phyloP scores from a whole-genome alignment of 1,140 invertebrate genomes.

The Micrasema minimum region DNA sequence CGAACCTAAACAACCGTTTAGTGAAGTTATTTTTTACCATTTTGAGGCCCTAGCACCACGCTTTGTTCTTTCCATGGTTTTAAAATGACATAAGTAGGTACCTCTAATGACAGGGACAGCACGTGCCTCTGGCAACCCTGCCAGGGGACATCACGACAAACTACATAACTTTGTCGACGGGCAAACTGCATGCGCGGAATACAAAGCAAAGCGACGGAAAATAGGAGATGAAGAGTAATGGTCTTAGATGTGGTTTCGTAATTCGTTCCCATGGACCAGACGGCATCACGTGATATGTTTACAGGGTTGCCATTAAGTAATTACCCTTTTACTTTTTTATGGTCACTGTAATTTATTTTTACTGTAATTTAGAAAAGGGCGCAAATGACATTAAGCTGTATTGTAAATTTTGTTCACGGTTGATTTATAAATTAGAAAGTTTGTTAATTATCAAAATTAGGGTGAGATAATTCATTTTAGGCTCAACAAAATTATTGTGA shows the following conservation, averaged over 20 bases:
- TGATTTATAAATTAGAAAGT: no score
- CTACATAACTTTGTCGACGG: not conserved
- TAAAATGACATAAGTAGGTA: slow-evolving; percentile 15
- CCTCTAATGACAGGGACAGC: slow-evolving; percentile 12
- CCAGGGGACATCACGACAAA: not conserved
- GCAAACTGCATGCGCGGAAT: not conserved
- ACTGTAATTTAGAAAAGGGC: not conserved
- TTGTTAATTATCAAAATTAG: no score
- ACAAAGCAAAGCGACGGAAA: not conserved
- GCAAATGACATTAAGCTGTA: not conserved
- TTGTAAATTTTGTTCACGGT: slow-evolving; percentile 2
- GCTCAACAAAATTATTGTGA: no score
- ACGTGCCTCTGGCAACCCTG: not conserved
- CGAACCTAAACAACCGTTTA: no score
- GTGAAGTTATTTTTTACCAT: no score
- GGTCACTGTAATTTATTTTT: slow-evolving; percentile 24
- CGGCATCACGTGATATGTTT: slow-evolving; percentile 25
- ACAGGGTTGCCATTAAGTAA: slow-evolving; percentile 23
- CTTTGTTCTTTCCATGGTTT: slow-evolving; percentile 19
- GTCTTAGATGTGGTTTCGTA: slow-evolving; percentile 5
- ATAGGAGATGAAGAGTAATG: not conserved
- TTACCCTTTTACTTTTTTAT: slow-evolving; percentile 23
- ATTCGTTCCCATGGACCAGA: slow-evolving; percentile 1
- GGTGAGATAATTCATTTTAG: no score
- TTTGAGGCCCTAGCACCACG: not conserved